Percentiles rank a stretch among this genome's conserved stretches.
These are phyloP conservation scores for Drosophila obscura DNA, from an alignment of 1,140 invertebrate species.

Conservation along the genomic window DNA sequence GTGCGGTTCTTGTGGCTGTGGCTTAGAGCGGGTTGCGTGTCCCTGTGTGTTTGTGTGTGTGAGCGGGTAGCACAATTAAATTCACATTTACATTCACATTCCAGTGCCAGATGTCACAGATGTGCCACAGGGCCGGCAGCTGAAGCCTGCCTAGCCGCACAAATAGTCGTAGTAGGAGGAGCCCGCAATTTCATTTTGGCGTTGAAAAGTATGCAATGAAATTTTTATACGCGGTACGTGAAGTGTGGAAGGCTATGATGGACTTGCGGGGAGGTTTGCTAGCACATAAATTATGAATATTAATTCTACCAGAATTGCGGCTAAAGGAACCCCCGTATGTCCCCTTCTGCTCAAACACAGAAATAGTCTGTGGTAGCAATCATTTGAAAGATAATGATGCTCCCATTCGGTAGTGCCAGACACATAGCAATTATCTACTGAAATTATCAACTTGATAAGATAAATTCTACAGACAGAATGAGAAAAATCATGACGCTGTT, in stretches of 20 bases:
- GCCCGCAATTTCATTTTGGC: constrained; percentile 54
- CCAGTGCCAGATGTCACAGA: constrained; percentile 43
- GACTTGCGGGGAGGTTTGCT: too few species aligned
- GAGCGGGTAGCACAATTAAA: constrained; percentile 64
- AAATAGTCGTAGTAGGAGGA: background rate
- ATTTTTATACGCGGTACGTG: constrained; percentile 45
- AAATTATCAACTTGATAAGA: too few species aligned
- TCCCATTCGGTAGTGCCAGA: too few species aligned
- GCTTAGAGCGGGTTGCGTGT: background rate
- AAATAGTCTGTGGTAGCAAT: background rate
- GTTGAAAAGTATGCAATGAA: constrained; percentile 73
- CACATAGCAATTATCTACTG: too few species aligned
- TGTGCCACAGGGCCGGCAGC: constrained; percentile 11
- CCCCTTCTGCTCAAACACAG: too few species aligned
- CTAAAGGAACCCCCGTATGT: too few species aligned
- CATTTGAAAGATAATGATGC: too few species aligned
- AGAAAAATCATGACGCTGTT: too few species aligned
- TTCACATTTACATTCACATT: constrained; percentile 59
- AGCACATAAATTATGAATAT: too few species aligned
- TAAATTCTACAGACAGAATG: too few species aligned
- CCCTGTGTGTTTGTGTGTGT: constrained; percentile 5
- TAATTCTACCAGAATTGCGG: too few species aligned
- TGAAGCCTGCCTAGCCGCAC: constrained; percentile 7
- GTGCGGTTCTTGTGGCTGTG: constrained; percentile 27
- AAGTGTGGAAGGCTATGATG: too few species aligned